phyloP scores from a whole-genome alignment of 2,113 vertebrate genomes.

The Lethenteron camtschaticum region DNA sequence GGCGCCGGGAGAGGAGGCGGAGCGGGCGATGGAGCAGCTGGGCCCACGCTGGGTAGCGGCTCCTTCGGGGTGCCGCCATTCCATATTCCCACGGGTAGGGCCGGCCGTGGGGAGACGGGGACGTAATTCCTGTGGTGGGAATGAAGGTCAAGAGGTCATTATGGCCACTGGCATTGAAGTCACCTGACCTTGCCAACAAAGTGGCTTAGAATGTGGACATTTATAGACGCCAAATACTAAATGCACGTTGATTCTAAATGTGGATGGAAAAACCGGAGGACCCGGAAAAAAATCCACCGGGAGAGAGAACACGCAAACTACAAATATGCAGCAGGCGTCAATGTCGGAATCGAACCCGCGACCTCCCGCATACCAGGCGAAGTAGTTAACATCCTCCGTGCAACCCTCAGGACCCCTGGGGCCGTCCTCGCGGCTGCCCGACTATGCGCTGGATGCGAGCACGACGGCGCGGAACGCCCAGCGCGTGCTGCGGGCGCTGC shows the following conservation, averaged over 20 bases:
- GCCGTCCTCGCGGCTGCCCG: conserved; percentile 14
- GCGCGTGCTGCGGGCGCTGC: conserved; percentile 56
- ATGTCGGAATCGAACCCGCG: no score
- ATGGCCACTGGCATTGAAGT: no score
- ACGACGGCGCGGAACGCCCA: conserved; percentile 79
- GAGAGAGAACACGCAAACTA: no score
- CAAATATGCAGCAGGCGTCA: no score
- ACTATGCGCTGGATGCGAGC: conserved; percentile 62
- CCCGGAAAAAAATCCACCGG: no score
- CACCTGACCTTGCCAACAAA: no score
- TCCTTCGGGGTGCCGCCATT: conserved; percentile 74
- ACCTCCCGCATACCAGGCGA: no score
- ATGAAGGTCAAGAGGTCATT: neutral
- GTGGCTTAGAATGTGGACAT: conserved; percentile 12
- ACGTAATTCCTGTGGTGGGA: neutral
- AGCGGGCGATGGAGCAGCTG: no score
- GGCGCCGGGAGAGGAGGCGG: conserved; percentile 20
- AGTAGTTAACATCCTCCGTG: no score
- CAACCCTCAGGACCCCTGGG: conserved; percentile 26
- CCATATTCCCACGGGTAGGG: conserved; percentile 53
- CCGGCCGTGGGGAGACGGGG: neutral
- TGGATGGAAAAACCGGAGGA: no score
- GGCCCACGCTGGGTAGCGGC: conserved; percentile 18
- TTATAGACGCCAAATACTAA: neutral
- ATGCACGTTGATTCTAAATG: no score